These are phyloP conservation scores for Temnothorax nylanderi DNA, from an alignment of 1,140 invertebrate species.

Conservation along the genomic window DNA sequence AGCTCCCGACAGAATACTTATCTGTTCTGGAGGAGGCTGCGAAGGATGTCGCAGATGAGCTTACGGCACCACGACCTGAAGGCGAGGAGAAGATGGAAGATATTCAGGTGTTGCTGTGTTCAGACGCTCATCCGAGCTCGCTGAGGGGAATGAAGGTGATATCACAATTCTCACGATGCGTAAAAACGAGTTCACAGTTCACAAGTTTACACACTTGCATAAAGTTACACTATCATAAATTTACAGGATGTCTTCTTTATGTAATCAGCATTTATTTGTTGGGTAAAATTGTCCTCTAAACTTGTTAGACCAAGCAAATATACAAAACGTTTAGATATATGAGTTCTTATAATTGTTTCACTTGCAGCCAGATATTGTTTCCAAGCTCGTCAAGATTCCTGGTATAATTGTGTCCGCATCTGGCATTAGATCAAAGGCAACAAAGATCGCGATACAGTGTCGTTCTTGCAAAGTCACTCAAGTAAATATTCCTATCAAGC, in stretches of 20 bases:
- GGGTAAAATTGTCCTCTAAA: neutral
- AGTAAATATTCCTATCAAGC: slow-evolving; percentile 95
- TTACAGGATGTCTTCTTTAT: neutral
- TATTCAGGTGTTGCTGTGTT: slow-evolving; percentile 96
- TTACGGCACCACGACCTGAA: slow-evolving; percentile 95
- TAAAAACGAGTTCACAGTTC: neutral
- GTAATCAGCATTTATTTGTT: neutral
- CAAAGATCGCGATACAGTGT: slow-evolving; percentile 98
- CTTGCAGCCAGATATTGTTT: slow-evolving; percentile 96
- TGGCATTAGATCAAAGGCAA: slow-evolving; percentile 97
- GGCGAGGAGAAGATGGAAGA: slow-evolving; percentile 96
- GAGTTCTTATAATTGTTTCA: slow-evolving; percentile 49
- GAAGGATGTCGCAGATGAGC: slow-evolving; percentile 98
- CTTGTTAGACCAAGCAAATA: slow-evolving; percentile 3
- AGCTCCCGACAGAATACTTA: slow-evolving; percentile 96
- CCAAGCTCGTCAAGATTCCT: slow-evolving; percentile 96
- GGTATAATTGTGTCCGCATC: slow-evolving; percentile 98
- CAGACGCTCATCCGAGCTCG: slow-evolving; percentile 93
- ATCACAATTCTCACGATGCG: neutral
- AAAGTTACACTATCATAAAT: neutral
- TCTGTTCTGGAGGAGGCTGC: slow-evolving; percentile 99
- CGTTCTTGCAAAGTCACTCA: slow-evolving; percentile 96
- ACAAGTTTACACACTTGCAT: neutral
- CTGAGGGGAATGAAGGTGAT: slow-evolving; percentile 95
- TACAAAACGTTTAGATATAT: slow-evolving; percentile 18